Evolutionary conservation across 2,888 invertebrate genomes (phyloP).

Genomic region (Dichetophora obliterata): DNA sequence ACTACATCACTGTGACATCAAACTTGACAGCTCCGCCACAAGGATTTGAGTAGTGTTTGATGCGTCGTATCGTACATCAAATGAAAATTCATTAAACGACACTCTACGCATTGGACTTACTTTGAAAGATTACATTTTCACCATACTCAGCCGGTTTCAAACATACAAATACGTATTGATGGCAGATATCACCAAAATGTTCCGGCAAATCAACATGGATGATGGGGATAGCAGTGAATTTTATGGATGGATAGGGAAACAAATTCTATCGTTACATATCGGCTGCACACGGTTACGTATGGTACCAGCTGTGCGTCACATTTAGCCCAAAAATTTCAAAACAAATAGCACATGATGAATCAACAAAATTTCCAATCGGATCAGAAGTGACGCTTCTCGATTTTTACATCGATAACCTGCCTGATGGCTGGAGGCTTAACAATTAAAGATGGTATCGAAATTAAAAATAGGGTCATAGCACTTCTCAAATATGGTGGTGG

Average conservation of each 20-base stretch:
- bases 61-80: constrained; percentile 30
- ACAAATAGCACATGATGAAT: no score
- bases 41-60: constrained; percentile 40
- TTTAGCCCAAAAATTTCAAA: no score
- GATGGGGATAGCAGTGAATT: background rate
- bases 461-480: no score
- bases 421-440: no score
- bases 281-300: no score
- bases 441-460: no score
- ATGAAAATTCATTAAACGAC: constrained; percentile 38
- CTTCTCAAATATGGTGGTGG: no score
- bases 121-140: constrained; percentile 23
- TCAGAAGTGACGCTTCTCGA: no score
- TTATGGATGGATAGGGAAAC: background rate
- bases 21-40: constrained; percentile 36
- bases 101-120: constrained; percentile 33
- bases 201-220: constrained; percentile 13
- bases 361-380: no score
- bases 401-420: no score
- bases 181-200: constrained; percentile 26
- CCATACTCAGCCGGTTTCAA: constrained; percentile 1
- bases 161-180: constrained; percentile 9
- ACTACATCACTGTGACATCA: constrained; percentile 39
- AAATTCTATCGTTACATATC: no score
- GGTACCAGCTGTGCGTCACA: no score